A percentile compares a stretch with the other conserved stretches of the same genome.
Conservation (phyloP, 92 coral and sea anemone species). For the Zoanthus solanderi region DNA sequence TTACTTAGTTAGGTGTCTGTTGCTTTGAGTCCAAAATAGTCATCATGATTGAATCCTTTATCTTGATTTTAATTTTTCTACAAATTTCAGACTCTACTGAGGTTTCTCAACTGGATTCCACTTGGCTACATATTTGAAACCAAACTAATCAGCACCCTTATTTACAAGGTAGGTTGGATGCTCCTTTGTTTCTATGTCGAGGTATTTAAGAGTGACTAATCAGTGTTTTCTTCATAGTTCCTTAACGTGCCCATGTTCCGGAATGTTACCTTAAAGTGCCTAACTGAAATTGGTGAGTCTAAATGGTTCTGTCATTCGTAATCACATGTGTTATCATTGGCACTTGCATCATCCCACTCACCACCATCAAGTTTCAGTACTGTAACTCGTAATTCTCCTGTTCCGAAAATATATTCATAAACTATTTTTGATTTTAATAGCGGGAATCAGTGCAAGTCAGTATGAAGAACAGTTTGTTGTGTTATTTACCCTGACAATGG, state of each 20-base stretch:
- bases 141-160: conserved; percentile 90
- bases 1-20: too few relatives aligned
- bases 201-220: background rate
- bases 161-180: conserved; percentile 81
- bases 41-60: too few relatives aligned
- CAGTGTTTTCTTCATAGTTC: conserved; percentile 68
- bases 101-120: conserved; percentile 99
- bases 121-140: conserved; percentile 99
- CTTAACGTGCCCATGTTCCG: conserved; percentile 98
- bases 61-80: too few relatives aligned
- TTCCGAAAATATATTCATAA: background rate
- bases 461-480: conserved; percentile 96
- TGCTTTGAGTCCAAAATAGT: too few relatives aligned
- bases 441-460: conserved; percentile 94
- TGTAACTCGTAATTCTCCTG: background rate
- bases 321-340: background rate
- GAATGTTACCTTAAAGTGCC: conserved; percentile 96
- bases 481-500: conserved; percentile 92
- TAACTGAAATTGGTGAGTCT: conserved; percentile 94
- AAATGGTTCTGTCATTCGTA: background rate
- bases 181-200: background rate
- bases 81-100: conserved; percentile 77
- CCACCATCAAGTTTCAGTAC: background rate
- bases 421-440: conserved; percentile 50
- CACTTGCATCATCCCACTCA: background rate